phyloP scores from a whole-genome alignment of 2,797 vertebrate species.

The Rousettus madagascariensis region DNA sequence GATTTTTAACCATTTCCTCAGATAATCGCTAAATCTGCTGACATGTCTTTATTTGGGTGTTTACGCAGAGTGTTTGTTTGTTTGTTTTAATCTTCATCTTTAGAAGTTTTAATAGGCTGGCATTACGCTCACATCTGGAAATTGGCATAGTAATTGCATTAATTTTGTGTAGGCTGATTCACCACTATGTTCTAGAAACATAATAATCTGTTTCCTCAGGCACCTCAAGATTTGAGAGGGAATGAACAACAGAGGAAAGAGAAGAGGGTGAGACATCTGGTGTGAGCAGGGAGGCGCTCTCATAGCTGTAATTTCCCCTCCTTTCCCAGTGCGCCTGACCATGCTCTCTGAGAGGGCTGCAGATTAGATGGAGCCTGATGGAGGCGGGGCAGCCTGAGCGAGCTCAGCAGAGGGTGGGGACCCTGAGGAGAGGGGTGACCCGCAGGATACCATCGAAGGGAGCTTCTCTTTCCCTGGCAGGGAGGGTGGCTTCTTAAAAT shows the following conservation, averaged over 20 bases:
- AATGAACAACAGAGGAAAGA: not conserved
- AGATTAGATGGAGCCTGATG: not conserved
- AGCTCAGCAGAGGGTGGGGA: too few relatives aligned
- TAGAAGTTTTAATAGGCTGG: conserved; percentile 62
- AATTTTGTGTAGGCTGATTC: conserved; percentile 72
- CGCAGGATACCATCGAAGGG: too few relatives aligned
- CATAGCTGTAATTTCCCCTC: not conserved
- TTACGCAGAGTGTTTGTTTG: conserved; percentile 72
- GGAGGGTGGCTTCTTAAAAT: too few relatives aligned
- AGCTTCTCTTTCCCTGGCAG: too few relatives aligned
- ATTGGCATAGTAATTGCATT: conserved; percentile 75
- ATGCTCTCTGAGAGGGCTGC: not conserved
- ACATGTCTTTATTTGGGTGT: conserved; percentile 59
- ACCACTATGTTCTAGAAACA: conserved; percentile 45
- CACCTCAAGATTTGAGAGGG: not conserved
- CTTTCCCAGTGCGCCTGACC: not conserved
- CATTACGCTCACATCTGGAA: conserved; percentile 73
- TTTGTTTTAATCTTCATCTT: conserved; percentile 77
- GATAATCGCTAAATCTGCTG: not conserved
- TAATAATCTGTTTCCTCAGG: not conserved
- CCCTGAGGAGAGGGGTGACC: too few relatives aligned
- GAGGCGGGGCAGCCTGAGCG: too few relatives aligned
- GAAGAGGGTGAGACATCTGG: not conserved
- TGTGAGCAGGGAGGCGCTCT: not conserved
- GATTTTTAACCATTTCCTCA: not conserved